Conservation (phyloP, 35 echinoderm and acorn worm species). For the Apostichopus californicus region DNA sequence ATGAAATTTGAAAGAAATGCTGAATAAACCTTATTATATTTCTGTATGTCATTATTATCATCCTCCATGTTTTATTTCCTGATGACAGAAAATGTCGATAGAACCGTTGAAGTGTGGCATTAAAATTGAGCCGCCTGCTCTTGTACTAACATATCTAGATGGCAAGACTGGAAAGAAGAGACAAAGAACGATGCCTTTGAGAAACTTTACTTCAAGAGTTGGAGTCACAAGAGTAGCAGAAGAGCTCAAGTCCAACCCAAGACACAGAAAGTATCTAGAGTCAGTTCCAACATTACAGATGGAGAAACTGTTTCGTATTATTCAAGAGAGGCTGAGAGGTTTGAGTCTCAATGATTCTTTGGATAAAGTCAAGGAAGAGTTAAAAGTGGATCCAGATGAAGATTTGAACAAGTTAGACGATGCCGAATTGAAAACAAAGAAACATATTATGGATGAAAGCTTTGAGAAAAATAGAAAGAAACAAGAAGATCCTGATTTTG, state of each 20-base stretch:
- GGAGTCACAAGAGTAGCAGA: slow-evolving; percentile 56
- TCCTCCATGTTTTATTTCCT: neutral
- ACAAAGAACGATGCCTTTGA: slow-evolving; percentile 79
- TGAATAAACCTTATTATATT: no score
- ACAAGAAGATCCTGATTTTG: slow-evolving; percentile 73
- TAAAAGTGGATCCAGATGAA: slow-evolving; percentile 63
- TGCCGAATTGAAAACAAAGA: slow-evolving; percentile 75
- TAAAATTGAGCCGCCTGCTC: slow-evolving; percentile 76
- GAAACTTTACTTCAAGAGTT: slow-evolving; percentile 92
- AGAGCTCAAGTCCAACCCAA: slow-evolving; percentile 80
- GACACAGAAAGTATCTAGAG: slow-evolving; percentile 84
- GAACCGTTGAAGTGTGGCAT: slow-evolving; percentile 89
- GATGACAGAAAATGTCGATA: slow-evolving; percentile 58
- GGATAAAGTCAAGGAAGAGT: slow-evolving; percentile 62
- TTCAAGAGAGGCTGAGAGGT: slow-evolving; percentile 76
- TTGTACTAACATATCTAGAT: slow-evolving; percentile 77
- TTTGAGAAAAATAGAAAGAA: slow-evolving; percentile 95
- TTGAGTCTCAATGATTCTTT: slow-evolving; percentile 72
- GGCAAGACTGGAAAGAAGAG: slow-evolving; percentile 72
- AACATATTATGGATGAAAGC: slow-evolving; percentile 83
- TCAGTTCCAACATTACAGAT: slow-evolving; percentile 70
- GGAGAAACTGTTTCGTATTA: slow-evolving; percentile 84
- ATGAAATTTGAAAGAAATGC: no score
- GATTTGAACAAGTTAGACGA: slow-evolving; percentile 89
- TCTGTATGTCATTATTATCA: no score